A percentile compares a stretch with the other conserved stretches of the same genome.
phyloP scores from a whole-genome alignment of 2,888 invertebrate species.

The Lordiphosa andalusiaca region DNA sequence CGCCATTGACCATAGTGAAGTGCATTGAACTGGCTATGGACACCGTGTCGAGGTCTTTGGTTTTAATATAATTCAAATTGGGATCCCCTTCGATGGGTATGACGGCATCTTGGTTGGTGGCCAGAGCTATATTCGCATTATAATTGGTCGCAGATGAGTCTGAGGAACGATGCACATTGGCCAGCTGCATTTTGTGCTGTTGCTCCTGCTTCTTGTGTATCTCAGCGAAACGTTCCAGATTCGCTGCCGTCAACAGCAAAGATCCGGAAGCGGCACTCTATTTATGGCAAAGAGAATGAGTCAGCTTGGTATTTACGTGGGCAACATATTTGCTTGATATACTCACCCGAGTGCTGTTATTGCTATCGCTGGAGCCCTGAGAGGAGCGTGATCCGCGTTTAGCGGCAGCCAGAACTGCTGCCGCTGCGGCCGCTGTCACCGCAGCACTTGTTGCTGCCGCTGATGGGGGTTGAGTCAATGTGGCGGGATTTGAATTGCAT shows the following conservation, averaged over 20 bases:
- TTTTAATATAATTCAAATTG: conserved; percentile 77
- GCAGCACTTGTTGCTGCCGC: conserved; percentile 53
- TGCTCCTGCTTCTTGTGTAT: conserved; percentile 81
- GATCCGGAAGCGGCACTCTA: conserved; percentile 92
- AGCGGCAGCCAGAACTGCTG: conserved; percentile 64
- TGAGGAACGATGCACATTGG: conserved; percentile 28
- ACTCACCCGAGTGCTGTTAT: conserved; percentile 90
- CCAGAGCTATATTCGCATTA: conserved; percentile 71
- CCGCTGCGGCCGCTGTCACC: conserved; percentile 66
- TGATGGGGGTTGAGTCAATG: conserved; percentile 51
- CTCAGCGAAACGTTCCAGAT: conserved; percentile 83
- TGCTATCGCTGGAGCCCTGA: conserved; percentile 86
- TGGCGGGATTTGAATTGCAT: conserved; percentile 74
- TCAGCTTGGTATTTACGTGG: conserved; percentile 20
- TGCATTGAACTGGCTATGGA: conserved; percentile 93
- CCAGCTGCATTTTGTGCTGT: conserved; percentile 58
- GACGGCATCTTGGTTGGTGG: conserved; percentile 63
- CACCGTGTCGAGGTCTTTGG: conserved; percentile 84
- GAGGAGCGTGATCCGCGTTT: conserved; percentile 84
- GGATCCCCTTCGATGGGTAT: conserved; percentile 76
- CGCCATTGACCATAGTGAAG: conserved; percentile 91
- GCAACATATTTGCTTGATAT: conserved; percentile 18
- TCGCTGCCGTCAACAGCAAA: conserved; percentile 88
- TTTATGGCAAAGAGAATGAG: conserved; percentile 18
- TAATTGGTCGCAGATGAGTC: conserved; percentile 50